A percentile compares a stretch with the other conserved stretches of the same genome.
These are phyloP conservation scores for Acleris emargana DNA, from an alignment of 2,888 invertebrate genomes.

Conservation along the genomic window DNA sequence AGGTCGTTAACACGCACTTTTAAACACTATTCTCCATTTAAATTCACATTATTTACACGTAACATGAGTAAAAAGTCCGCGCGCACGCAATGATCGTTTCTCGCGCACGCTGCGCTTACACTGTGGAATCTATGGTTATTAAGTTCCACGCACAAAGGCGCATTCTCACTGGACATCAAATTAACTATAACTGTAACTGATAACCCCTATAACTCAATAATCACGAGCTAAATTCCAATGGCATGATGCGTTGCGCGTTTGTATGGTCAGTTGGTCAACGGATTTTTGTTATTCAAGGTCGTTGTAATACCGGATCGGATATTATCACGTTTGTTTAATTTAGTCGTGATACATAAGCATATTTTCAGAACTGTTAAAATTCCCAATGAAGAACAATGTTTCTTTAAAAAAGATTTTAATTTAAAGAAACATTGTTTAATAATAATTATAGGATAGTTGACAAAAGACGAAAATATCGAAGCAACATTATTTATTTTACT, in stretches of 20 bases:
- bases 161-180: conserved; percentile 35
- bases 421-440: not conserved
- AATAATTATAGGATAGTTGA: not conserved
- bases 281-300: conserved; percentile 64
- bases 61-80: conserved; percentile 44
- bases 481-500: too few relatives aligned
- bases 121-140: conserved; percentile 45
- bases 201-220: conserved; percentile 22
- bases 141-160: conserved; percentile 40
- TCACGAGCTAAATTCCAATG: conserved; percentile 18
- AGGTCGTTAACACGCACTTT: conserved; percentile 22
- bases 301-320: conserved; percentile 49
- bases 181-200: conserved; percentile 35
- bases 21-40: conserved; percentile 8
- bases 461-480: too few relatives aligned
- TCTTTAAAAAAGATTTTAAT: too few relatives aligned
- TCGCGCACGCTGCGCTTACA: conserved; percentile 56
- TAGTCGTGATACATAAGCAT: conserved; percentile 11
- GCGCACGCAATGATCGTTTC: conserved; percentile 55
- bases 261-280: conserved; percentile 60
- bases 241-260: conserved; percentile 15
- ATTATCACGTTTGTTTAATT: conserved; percentile 26
- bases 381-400: conserved; percentile 1
- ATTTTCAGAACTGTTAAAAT: not conserved
- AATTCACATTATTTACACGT: conserved; percentile 25